Base-by-base conservation (phyloP, 2,113 vertebrate species). In the Leptosomus discolor region DNA sequence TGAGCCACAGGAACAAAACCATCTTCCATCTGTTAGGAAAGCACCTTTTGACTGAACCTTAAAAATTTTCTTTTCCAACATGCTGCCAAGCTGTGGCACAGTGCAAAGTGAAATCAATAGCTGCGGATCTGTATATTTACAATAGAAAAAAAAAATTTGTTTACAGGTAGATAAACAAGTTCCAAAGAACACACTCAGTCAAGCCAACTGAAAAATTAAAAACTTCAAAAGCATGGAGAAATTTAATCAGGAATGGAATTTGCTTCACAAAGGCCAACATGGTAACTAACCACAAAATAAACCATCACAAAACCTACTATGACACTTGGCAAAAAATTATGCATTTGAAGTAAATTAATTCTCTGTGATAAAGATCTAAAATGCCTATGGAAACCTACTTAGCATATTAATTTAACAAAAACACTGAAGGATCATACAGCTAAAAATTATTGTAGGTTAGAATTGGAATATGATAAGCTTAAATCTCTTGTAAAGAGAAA, bases 311-410 rank as follows among this genome's bases (percentile, higher is more conserved):
- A 96, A 67, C 17, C 23, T 86, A 18, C 50, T 45, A 27, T 4
- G 46, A 85, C 54, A 74, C 48, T 95, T 75, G 68, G 89, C 51
- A 86, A 94, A 86, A 81, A 50, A 43, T 7, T 20, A 61, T 20
- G 12, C 34, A 63, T 89, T 90, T 93, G 30, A 93, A 93, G 16
- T 57, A 65, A 67, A n/a, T n/a, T 74, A 83, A 61, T 20, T 69
- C 23, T 77, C 65, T 51, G 41, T 70, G 91, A 94, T 81, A 91
- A 81, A 71, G 54, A 90, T 94, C 92, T 88, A 94, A 91, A 96
- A 88, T 12, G 90, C 68, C 76, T 84, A 21, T 4, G 22, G 68
- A 80, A 92, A 94, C 46, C 39, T 89, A 68, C 22, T 81, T 85
- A 56, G 80, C 43, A 58, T 54, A 58, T 74, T 83, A 82, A 76